Evolutionary conservation across 2,888 invertebrate genomes (phyloP), one percentile per base, ranked within the genome.

Genomic region (Euphydryas editha): DNA sequence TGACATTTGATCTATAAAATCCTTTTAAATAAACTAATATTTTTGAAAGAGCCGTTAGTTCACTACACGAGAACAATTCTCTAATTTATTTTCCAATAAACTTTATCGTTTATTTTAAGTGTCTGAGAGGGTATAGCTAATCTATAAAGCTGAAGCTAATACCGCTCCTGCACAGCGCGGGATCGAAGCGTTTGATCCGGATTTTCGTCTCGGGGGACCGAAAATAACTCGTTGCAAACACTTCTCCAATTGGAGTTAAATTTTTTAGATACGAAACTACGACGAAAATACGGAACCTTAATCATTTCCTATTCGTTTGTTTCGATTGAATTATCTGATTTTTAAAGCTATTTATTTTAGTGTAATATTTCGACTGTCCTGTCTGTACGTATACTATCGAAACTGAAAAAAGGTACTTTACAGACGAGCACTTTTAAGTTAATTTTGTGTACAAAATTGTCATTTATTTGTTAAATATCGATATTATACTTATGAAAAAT

Each of bases 201-300:
- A 70, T 74, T 70, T 67, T 63, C 44, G 58, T 72, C 63, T 58
- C 64, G 57, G 46, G 63, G 63, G 64, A 70, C 46, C 44, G 62
- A 54, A 67, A 67, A 70, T 64, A 67, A 70, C 71, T 70, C 59
- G 51, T 68, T 60, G 64, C 65, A 67, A 71, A 68, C 61, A 66
- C 59, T 65, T 60, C 55, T 57, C 5, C 63, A 62, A 63, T 62
- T 66, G 20, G 37, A 61, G 37, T 61, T 55, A 44, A 54, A 54
- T 54, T 36, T 54, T 54, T 54, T 51, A 24, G n/a, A 24, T 24
- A 21, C 49, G n/a, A 24, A 15, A 21, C 20, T 21, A 49, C 7
- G 1, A 21, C 49, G n/a, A 24, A 15, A 21, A 21, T 21, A 49
- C 7, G 1, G 24, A 21, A 49, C 49, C 15, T 8, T 51, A 24